phyloP scores from a whole-genome alignment of 2,797 vertebrate species.

The Apodemus agrarius region DNA sequence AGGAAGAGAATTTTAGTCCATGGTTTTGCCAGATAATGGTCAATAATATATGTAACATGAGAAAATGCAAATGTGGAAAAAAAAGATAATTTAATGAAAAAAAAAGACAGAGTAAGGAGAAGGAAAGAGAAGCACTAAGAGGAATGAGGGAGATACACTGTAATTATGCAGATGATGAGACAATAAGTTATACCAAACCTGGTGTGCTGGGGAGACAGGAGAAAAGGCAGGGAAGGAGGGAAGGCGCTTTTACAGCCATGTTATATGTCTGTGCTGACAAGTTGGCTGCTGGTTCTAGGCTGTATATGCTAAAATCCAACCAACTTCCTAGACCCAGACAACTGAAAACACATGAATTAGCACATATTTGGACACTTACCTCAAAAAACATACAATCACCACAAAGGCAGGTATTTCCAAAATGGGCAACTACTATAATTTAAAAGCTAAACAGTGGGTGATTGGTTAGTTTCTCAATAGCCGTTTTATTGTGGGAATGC shows the following conservation, averaged over 20 bases:
- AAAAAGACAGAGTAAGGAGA: not conserved
- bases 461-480: constrained; percentile 53
- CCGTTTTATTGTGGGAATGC: constrained; percentile 25
- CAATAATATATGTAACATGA: constrained; percentile 31
- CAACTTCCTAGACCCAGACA: constrained; percentile 27
- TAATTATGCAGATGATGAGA: not conserved
- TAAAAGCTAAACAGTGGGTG: constrained; percentile 14
- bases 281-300: not conserved
- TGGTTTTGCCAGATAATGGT: constrained; percentile 50
- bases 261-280: not conserved
- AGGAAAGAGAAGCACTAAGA: constrained; percentile 30
- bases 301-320: not conserved
- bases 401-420: constrained; percentile 35
- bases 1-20: constrained; percentile 48
- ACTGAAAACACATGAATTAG: constrained; percentile 4
- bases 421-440: constrained; percentile 45
- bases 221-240: not conserved
- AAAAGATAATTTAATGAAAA: constrained; percentile 33
- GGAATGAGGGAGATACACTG: not conserved
- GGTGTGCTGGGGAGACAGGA: not conserved
- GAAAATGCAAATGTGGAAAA: constrained; percentile 56
- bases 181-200: not conserved
- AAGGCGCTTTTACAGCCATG: not conserved
- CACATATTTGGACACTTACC: not conserved
- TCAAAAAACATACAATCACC: not conserved